phyloP scores from a whole-genome alignment of 1,140 invertebrate genomes.

The Leptinotarsa undecemlineata region DNA sequence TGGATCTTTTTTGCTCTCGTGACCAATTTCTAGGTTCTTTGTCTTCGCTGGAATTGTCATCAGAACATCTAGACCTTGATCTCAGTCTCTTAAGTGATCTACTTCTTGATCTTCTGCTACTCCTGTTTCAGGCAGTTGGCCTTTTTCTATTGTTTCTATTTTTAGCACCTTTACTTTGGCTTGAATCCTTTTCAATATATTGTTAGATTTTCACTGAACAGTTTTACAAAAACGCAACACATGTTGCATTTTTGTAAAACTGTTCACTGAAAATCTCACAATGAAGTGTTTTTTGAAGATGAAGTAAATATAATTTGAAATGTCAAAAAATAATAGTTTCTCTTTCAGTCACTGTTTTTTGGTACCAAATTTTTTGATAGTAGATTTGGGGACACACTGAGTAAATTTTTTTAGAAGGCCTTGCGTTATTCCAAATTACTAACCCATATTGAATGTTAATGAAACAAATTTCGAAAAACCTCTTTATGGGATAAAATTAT shows the following conservation, averaged over 20 bases:
- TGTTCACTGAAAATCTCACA: constrained; percentile 58
- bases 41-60: constrained; percentile 34
- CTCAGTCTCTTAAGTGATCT: constrained; percentile 48
- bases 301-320: too few relatives aligned
- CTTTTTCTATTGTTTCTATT: constrained; percentile 33
- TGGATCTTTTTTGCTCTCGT: constrained; percentile 39
- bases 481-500: too few relatives aligned
- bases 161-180: constrained; percentile 27
- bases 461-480: too few relatives aligned
- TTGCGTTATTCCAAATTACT: too few relatives aligned
- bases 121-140: constrained; percentile 43
- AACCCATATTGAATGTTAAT: too few relatives aligned
- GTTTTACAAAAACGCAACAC: too few relatives aligned
- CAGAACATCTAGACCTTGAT: constrained; percentile 18
- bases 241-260: constrained; percentile 83
- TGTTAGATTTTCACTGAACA: constrained; percentile 38
- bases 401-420: too few relatives aligned
- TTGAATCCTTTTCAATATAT: constrained; percentile 35
- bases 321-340: too few relatives aligned
- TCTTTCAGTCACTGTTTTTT: too few relatives aligned
- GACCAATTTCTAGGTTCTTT: constrained; percentile 43
- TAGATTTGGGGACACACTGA: too few relatives aligned
- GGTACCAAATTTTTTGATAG: too few relatives aligned
- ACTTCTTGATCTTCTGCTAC: constrained; percentile 50
- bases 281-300: too few relatives aligned